Evolutionary conservation across 2,888 invertebrate genomes (phyloP).

Genomic region (Hirtodrosophila confusa): DNA sequence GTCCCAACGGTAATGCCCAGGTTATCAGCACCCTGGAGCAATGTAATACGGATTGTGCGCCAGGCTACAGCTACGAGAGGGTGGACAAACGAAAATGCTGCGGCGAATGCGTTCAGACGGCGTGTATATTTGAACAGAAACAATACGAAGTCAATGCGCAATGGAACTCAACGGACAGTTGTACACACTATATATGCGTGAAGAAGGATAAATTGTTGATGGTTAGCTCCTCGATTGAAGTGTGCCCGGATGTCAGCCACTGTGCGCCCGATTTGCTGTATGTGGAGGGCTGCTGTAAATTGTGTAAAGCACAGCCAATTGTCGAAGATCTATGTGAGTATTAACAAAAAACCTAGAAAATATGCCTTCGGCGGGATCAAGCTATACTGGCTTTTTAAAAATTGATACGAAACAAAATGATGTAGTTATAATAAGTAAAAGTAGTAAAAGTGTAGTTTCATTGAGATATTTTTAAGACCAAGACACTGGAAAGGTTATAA

Average conservation of each 20-base stretch:
- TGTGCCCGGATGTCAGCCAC: conserved; percentile 87
- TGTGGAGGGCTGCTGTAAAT: conserved; percentile 88
- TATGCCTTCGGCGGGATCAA: too few relatives aligned
- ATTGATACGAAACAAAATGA: too few relatives aligned
- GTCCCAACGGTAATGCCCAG: conserved; percentile 76
- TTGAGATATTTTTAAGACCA: too few relatives aligned
- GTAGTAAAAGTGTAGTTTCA: too few relatives aligned
- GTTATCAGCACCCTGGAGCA: conserved; percentile 68
- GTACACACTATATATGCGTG: conserved; percentile 87
- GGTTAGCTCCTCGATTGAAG: conserved; percentile 85
- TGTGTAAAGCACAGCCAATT: conserved; percentile 86
- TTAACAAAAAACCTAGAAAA: too few relatives aligned
- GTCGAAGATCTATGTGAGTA: conserved; percentile 75
- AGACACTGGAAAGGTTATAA: too few relatives aligned
- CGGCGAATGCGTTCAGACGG: conserved; percentile 87
- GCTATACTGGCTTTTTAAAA: too few relatives aligned
- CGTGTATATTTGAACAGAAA: conserved; percentile 86
- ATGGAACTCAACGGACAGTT: conserved; percentile 88
- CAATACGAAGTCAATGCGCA: conserved; percentile 85
- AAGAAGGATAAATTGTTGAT: conserved; percentile 85
- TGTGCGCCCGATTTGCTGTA: conserved; percentile 86
- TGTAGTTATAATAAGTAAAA: too few relatives aligned
- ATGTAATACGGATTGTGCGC: conserved; percentile 77
- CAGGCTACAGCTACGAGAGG: conserved; percentile 86
- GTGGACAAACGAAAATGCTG: conserved; percentile 85